Base-by-base conservation (phyloP, 2,797 vertebrate genomes). In the Gallirallus australis region DNA sequence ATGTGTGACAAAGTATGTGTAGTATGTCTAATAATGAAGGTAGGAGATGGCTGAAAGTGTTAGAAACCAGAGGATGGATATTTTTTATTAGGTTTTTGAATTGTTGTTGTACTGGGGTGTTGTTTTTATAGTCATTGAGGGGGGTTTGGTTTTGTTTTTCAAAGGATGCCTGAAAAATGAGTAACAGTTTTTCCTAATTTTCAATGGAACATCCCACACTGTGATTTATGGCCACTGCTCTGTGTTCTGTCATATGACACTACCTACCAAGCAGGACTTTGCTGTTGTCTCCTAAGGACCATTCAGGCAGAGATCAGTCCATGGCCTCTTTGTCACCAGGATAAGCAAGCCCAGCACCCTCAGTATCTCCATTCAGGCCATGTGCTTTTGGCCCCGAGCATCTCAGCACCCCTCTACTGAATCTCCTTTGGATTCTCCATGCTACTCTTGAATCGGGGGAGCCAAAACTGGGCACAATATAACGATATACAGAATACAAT, bases 141-240 rank as follows among this genome's bases (percentile, higher is more conserved):
- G 48, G 3, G 24, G 4, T 40, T 72, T 59, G 30, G 0, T 91
- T 79, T 70, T 78, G 35, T 65, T 94, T 93, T 91, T 88, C 68
- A 93, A 96, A 89, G 93, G 94, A 86, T 54, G 82, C 28, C 57
- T 70, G 56, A 82, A 92, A 95, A 91, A 87, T 52, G 15, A 79
- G 42, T 45, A 84, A 86, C 30, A 12, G 65, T 96, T 87, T 79
- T 88, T 75, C 61, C 37, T 64, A 35, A 81, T 81, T 96, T 93
- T 91, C 35, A 52, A 0, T 39, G 14, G 79, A 91, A 53, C 88
- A 83, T 94, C 86, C 91, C 85, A 78, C 1, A 0, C 82, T 86
- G 80, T 59, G 35, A 68, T 94, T 94, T 87, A 80, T 73, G 87
- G 42, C 50, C 82, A 15, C 4, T 52, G 50, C 86, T 93, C 64